Base-by-base conservation (phyloP, 2,113 vertebrate genomes). In the Gallinago jamesoni region DNA sequence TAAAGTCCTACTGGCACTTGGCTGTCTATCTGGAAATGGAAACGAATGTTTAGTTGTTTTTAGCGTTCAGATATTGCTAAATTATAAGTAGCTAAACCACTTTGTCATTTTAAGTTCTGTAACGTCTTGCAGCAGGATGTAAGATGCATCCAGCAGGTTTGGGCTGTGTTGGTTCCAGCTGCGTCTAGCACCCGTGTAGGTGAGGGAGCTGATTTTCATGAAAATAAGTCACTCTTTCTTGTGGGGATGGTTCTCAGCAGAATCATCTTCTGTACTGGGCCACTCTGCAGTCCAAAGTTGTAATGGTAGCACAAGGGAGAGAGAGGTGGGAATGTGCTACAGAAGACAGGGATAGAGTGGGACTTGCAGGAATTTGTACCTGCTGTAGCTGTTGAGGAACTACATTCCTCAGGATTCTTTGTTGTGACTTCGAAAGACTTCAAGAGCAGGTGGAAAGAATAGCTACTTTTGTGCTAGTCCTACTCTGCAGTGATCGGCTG, bases 261-360 rank as follows among this genome's bases (percentile, higher is more conserved):
- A 33, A 63, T 70, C 27, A n/a, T 66, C 7, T 22, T 62, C 50
- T 59, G 20, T 35, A 22, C 41, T 11, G 21, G 13, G 21, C 78
- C 17, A 14, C 62, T 80, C 39, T 79, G 30, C 0, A 2, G 13
- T 43, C 7, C 12, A n/a, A 23, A 60, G 13, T 14, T 0, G 0
- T 45, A 35, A n/a, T 4, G 15, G n/a, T 10, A 45, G 45, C 22
- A 48, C 0, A 0, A 52, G 45, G 33, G 39, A 55, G 72, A 55
- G 72, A 90, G 62, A 55, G n/a, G 27, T 77, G 31, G 43, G 67
- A 57, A 39, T 31, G 35, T 45, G 27, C 39, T 57, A 28, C 3
- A 17, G 35, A 30, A 22, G 30, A 24, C 10, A 21, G 60, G 52
- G 12, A 9, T 47, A 28, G 37, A 80, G n/a, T 16, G 10, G 48